These are phyloP conservation scores for Anthonomus grandis DNA, from an alignment of 1,140 invertebrate genomes.

Conservation along the genomic window DNA sequence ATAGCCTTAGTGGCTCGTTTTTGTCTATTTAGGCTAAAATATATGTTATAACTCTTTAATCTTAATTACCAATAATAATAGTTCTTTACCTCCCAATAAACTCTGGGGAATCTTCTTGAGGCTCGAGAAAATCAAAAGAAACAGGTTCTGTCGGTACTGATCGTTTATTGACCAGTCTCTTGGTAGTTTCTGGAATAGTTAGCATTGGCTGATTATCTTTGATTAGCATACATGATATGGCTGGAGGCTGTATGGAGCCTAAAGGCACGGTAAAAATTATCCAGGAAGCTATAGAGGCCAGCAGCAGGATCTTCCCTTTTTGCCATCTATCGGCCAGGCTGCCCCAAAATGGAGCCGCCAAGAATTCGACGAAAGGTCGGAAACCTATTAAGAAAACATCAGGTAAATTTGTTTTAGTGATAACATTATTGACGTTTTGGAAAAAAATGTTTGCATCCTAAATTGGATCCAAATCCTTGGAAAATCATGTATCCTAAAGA, in stretches of 20 bases:
- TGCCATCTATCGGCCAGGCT: constrained; percentile 89
- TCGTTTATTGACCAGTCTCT: constrained; percentile 44
- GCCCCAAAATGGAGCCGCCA: constrained; percentile 98
- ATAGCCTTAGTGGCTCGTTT: constrained; percentile 26
- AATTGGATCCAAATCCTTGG: no score
- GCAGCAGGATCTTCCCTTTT: constrained; percentile 80
- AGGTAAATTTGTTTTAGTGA: no score
- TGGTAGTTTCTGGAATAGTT: constrained; percentile 48
- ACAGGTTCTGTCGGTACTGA: constrained; percentile 31
- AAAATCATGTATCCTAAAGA: no score
- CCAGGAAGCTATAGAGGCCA: constrained; percentile 92
- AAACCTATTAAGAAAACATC: constrained; percentile 56
- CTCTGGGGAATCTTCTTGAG: constrained; percentile 6
- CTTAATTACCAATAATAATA: no score
- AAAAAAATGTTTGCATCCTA: no score
- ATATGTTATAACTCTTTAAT: background rate
- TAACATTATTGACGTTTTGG: no score
- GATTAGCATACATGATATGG: constrained; percentile 78
- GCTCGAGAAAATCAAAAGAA: constrained; percentile 13
- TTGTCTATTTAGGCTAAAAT: constrained; percentile 30
- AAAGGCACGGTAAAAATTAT: constrained; percentile 94
- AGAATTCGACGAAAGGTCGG: constrained; percentile 94
- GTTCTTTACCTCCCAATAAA: no score
- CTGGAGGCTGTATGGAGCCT: constrained; percentile 91
- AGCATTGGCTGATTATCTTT: constrained; percentile 65